phyloP scores from a whole-genome alignment of 2,113 vertebrate species.

The Odocoileus virginianus region DNA sequence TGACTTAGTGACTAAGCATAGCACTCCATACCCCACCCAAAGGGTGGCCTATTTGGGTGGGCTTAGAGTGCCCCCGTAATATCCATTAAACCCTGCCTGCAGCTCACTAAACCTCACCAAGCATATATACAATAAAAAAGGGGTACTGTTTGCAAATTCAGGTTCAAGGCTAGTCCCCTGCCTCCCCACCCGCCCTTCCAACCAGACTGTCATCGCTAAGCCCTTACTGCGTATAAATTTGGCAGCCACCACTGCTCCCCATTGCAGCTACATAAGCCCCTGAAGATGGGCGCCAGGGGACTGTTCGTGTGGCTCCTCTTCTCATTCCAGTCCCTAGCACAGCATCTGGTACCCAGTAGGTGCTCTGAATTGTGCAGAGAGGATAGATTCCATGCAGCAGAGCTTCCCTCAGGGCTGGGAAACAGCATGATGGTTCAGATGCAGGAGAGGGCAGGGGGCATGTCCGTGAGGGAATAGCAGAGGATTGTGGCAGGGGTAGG shows the following conservation, averaged over 20 bases:
- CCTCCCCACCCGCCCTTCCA: rapidly evolving
- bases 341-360: neutral
- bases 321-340: neutral
- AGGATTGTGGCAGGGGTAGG: rapidly evolving
- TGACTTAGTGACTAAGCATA: neutral
- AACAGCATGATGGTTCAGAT: neutral
- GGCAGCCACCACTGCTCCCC: neutral
- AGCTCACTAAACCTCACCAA: neutral
- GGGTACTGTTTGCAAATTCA: neutral
- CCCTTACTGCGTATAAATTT: neutral
- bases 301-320: rapidly evolving
- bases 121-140: neutral
- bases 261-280: neutral
- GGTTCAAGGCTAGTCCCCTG: neutral
- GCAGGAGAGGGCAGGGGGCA: neutral
- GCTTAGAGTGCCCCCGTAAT: neutral
- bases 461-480: no score
- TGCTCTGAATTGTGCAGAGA: no score
- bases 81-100: neutral
- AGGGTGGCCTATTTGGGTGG: neutral
- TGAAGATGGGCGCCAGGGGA: neutral
- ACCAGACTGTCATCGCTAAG: neutral
- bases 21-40: neutral
- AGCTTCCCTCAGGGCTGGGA: neutral
- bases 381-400: neutral